Evolutionary conservation across 2,797 vertebrate species (phyloP).

Genomic region (Pampus argenteus): DNA sequence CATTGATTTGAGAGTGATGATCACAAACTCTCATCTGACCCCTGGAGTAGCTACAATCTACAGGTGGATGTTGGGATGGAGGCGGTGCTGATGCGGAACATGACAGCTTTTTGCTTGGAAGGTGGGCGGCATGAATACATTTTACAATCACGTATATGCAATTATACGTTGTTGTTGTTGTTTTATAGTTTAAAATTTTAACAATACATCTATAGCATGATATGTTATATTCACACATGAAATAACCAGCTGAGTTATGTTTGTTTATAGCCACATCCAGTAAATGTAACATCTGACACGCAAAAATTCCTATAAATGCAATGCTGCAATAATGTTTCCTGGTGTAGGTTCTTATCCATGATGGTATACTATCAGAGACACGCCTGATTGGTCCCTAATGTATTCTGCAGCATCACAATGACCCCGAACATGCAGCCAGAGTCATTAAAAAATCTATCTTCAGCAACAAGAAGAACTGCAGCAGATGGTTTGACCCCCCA

Average conservation of each 20-base stretch:
- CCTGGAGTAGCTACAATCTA: slow-evolving; percentile 11
- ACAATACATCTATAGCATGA: too few relatives aligned
- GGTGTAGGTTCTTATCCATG: too few relatives aligned
- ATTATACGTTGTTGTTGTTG: too few relatives aligned
- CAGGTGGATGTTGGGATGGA: slow-evolving; percentile 3
- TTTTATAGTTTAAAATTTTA: too few relatives aligned
- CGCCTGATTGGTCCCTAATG: not conserved
- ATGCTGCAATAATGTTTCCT: too few relatives aligned
- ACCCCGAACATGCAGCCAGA: not conserved
- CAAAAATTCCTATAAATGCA: too few relatives aligned
- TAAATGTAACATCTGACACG: too few relatives aligned
- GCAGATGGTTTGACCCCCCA: not conserved
- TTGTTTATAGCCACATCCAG: too few relatives aligned
- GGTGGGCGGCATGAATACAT: not conserved
- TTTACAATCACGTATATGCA: not conserved
- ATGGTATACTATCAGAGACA: too few relatives aligned
- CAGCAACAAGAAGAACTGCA: not conserved
- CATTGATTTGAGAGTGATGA: not conserved
- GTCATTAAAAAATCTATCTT: not conserved
- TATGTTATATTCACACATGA: too few relatives aligned
- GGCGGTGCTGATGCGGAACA: not conserved
- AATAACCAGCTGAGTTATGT: too few relatives aligned
- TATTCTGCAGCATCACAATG: not conserved
- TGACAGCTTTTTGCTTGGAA: not conserved
- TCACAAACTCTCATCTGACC: not conserved